A percentile compares a stretch with the other conserved stretches of the same genome.
Conservation (phyloP, 2,888 invertebrate genomes). For the Sussaba pulchella region DNA sequence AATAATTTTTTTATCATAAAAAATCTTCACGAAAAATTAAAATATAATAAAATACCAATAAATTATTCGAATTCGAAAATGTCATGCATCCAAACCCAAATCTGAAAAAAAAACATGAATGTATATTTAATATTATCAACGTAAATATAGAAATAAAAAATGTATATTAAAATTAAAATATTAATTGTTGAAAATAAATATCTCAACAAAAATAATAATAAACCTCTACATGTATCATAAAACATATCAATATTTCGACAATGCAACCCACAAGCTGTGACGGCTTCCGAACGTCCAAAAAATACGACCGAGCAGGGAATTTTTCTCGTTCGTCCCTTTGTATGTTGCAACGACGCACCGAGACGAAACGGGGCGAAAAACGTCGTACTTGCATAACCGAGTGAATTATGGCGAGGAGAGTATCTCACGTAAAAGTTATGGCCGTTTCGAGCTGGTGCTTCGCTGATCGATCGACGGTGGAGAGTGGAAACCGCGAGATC, state of each 20-base stretch:
- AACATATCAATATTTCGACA: background rate
- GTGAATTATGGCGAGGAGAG: conserved; percentile 20
- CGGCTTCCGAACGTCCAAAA: background rate
- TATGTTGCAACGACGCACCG: conserved; percentile 14
- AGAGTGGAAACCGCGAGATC: background rate
- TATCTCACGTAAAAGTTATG: conserved; percentile 20
- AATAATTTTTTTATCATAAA: no score
- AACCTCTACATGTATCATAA: no score
- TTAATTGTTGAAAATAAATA: conserved; percentile 35
- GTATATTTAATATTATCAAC: no score
- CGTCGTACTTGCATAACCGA: conserved; percentile 27
- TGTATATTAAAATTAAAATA: no score
- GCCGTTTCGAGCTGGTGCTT: background rate
- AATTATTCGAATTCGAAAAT: no score
- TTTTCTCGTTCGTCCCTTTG: background rate
- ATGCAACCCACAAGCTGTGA: conserved; percentile 4
- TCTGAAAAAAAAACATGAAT: no score
- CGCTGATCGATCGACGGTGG: background rate
- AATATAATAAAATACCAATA: no score
- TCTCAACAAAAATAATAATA: background rate
- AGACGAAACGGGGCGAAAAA: background rate
- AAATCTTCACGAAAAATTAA: no score
- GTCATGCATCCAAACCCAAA: no score
- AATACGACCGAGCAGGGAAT: background rate
- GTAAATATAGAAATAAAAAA: no score